Percentiles rank a stretch among this genome's conserved stretches.
Conservation (phyloP, 2,888 invertebrate genomes). For the Tiliacea citrago region DNA sequence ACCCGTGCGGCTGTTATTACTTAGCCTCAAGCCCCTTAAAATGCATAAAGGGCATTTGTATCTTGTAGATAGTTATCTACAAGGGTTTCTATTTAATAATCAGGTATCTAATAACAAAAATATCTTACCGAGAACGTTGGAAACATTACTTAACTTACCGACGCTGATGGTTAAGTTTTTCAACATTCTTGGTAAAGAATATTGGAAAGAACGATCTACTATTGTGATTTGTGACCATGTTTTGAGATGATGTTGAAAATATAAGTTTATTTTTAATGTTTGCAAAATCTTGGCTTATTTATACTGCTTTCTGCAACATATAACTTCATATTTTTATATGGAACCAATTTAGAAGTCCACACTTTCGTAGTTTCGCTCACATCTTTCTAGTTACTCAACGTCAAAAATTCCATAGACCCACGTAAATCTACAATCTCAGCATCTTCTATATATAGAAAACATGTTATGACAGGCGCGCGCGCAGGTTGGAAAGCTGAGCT, state of each 20-base stretch:
- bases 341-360: not conserved
- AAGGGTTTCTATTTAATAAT: not conserved
- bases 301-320: not conserved
- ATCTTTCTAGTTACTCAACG: conserved; percentile 12
- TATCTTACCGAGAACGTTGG: not conserved
- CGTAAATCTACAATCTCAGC: conserved; percentile 39
- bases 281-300: not conserved
- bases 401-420: conserved; percentile 24
- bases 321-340: not conserved
- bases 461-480: conserved; percentile 36
- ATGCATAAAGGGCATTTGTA: too few species aligned
- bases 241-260: not conserved
- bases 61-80: too few species aligned
- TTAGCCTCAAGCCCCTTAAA: too few species aligned
- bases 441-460: conserved; percentile 62
- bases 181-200: not conserved
- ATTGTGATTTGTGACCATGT: not conserved
- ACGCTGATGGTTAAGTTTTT: not conserved
- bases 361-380: not conserved
- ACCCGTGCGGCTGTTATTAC: too few species aligned
- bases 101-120: not conserved
- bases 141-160: not conserved
- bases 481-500: conserved; percentile 66
- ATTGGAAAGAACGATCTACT: not conserved
- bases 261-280: not conserved